Evolutionary conservation across 2,888 invertebrate species (phyloP).

Genomic region (Tholera decimalis): DNA sequence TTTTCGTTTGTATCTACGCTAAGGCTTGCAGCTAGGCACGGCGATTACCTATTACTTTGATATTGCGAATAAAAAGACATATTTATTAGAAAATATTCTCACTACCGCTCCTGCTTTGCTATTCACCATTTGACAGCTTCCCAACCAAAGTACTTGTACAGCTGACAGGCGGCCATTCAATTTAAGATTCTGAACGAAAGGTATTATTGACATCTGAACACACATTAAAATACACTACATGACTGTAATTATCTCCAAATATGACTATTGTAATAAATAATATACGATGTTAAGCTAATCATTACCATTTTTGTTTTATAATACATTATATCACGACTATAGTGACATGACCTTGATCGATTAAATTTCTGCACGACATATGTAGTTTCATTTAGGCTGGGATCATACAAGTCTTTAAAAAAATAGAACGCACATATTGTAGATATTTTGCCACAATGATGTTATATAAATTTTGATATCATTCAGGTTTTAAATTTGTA

Average conservation of each 20-base stretch:
- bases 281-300: neutral
- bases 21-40: conserved; percentile 74
- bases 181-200: conserved; percentile 70
- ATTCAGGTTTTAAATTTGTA: neutral
- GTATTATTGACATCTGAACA: conserved; percentile 16
- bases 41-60: conserved; percentile 85
- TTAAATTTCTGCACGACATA: conserved; percentile 56
- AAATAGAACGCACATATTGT: no score
- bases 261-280: conserved; percentile 7
- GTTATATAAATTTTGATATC: neutral
- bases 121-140: conserved; percentile 80
- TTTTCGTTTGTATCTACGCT: conserved; percentile 71
- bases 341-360: conserved; percentile 53
- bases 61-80: conserved; percentile 86
- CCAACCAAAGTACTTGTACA: conserved; percentile 73
- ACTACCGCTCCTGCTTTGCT: conserved; percentile 86
- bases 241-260: conserved; percentile 4
- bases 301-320: conserved; percentile 25
- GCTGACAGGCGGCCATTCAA: conserved; percentile 78
- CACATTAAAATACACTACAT: conserved; percentile 15
- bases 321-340: conserved; percentile 27
- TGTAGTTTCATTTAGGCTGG: conserved; percentile 1
- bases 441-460: neutral
- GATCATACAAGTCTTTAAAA: conserved; percentile 28
- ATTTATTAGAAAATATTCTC: conserved; percentile 85